Evolutionary conservation across 1,140 invertebrate species (phyloP).

Genomic region (Ericerus pela): DNA sequence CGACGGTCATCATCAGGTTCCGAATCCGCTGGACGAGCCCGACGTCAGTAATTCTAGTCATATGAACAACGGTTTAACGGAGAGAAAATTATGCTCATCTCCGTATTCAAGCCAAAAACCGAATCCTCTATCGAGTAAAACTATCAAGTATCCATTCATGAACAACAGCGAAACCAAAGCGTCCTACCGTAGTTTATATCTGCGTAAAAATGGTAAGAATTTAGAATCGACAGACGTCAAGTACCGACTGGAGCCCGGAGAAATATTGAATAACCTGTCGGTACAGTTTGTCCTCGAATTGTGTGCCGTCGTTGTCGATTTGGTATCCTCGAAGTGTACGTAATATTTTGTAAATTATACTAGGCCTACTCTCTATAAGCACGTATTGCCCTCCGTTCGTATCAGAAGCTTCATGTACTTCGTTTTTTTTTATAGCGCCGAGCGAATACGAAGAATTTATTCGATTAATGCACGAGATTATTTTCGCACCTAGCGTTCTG

Average conservation of each 20-base stretch:
- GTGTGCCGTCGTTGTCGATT: neutral
- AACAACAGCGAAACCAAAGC: neutral
- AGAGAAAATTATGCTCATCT: neutral
- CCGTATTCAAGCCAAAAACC: neutral
- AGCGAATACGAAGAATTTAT: conserved; percentile 2
- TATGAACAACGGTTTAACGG: neutral
- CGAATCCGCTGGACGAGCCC: neutral
- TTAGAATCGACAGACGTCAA: neutral
- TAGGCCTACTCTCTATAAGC: neutral
- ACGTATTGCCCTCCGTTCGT: too few species aligned
- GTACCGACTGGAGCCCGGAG: neutral
- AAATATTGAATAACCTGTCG: neutral
- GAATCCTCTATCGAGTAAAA: conserved; percentile 1
- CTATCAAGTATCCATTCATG: neutral
- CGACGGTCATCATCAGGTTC: neutral
- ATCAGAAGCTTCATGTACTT: too few species aligned
- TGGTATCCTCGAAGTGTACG: neutral
- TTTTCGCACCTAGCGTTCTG: neutral
- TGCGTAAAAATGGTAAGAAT: neutral
- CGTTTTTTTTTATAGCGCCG: neutral
- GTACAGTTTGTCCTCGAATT: neutral
- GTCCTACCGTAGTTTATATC: conserved; percentile 1
- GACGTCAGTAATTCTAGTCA: conserved; percentile 4
- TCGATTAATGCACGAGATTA: neutral
- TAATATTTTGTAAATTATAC: neutral